A percentile compares a stretch with the other conserved stretches of the same genome.
phyloP scores from a whole-genome alignment of 2,797 vertebrate genomes.

The Basileuterus tristriatus region DNA sequence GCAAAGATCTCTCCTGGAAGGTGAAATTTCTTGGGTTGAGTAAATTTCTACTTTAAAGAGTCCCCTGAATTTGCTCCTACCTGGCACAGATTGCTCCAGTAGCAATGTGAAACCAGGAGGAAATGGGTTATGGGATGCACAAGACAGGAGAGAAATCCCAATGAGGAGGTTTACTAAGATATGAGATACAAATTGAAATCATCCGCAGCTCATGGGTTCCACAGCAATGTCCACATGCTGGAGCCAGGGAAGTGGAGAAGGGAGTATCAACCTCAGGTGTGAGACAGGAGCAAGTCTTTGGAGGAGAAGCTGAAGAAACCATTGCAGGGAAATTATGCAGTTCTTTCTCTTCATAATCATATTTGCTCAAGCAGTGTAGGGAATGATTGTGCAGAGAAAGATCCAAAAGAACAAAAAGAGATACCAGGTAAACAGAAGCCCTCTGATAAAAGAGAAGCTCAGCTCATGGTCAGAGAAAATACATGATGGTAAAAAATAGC shows the following conservation, averaged over 20 bases:
- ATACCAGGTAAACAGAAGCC: neutral
- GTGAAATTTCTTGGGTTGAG: neutral
- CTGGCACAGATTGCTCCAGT: neutral
- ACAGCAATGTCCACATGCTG: neutral
- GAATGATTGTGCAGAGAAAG: neutral
- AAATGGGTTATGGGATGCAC: neutral
- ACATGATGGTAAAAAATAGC: conserved; percentile 5
- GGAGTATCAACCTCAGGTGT: neutral
- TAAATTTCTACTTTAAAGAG: neutral
- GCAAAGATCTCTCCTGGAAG: neutral
- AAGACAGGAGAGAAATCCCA: neutral
- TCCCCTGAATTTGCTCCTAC: neutral
- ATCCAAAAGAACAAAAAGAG: neutral
- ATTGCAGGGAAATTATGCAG: neutral
- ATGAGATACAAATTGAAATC: neutral
- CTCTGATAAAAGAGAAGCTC: neutral
- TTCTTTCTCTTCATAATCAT: neutral
- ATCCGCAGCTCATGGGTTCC: neutral
- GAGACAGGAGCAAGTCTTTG: neutral
- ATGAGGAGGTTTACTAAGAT: neutral
- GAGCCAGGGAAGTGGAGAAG: neutral
- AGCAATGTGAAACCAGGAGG: neutral
- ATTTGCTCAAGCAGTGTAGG: neutral
- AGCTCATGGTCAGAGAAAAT: neutral
- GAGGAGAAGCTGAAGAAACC: neutral